phyloP scores from a whole-genome alignment of 2,888 invertebrate genomes.

The Lasioglossum marginatum region DNA sequence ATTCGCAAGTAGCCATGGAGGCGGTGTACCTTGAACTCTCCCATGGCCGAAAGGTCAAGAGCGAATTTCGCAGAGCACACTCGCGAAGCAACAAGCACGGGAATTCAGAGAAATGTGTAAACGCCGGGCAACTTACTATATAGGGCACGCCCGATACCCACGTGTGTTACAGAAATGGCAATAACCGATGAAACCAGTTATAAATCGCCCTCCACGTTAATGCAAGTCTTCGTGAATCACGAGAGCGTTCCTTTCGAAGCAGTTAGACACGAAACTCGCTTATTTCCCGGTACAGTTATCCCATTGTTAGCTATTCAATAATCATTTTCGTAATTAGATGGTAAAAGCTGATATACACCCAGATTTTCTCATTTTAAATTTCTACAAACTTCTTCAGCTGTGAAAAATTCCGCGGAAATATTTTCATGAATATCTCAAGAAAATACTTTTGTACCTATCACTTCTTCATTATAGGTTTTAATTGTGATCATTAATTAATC shows the following conservation, averaged over 20 bases:
- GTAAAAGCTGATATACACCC: background rate
- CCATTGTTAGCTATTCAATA: background rate
- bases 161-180: slow-evolving; percentile 44
- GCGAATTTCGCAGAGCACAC: slow-evolving; percentile 25
- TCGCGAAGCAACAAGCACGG: slow-evolving; percentile 20
- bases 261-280: slow-evolving; percentile 33
- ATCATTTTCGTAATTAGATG: background rate
- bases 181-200: slow-evolving; percentile 61
- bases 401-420: background rate
- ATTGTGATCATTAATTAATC: background rate
- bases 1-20: background rate
- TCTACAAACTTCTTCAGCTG: background rate
- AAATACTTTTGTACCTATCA: background rate
- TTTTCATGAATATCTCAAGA: background rate
- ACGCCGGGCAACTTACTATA: slow-evolving; percentile 43
- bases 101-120: slow-evolving; percentile 38
- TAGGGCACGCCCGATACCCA: slow-evolving; percentile 39
- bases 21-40: slow-evolving; percentile 41
- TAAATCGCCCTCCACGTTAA: slow-evolving; percentile 46
- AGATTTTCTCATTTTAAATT: background rate
- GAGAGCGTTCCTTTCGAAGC: slow-evolving; percentile 32
- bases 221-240: slow-evolving; percentile 48
- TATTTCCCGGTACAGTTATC: background rate
- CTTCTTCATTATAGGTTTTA: background rate
- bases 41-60: slow-evolving; percentile 46